A percentile compares a stretch with the other conserved stretches of the same genome.
phyloP scores from a whole-genome alignment of 1,140 invertebrate species.

The Coelopa frigida region DNA sequence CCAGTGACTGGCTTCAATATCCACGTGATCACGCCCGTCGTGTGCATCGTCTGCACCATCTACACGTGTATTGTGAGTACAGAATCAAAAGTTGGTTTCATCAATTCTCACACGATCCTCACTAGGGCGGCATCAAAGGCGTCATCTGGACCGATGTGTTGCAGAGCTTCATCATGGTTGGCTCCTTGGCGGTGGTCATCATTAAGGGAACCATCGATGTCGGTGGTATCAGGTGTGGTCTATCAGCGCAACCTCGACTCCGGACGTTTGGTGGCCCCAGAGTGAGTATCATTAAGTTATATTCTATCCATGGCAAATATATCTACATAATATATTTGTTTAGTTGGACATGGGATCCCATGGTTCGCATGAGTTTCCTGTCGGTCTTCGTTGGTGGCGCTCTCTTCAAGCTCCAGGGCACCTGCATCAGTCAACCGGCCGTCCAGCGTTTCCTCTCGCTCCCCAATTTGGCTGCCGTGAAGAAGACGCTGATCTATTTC shows the following conservation, averaged over 20 bases:
- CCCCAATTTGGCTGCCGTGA: constrained; percentile 55
- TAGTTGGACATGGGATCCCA: constrained; percentile 63
- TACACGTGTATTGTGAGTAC: constrained; percentile 69
- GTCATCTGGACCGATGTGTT: constrained; percentile 83
- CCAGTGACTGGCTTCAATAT: constrained; percentile 65
- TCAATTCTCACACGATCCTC: constrained; percentile 21
- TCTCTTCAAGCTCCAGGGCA: constrained; percentile 69
- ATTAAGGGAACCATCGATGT: constrained; percentile 72
- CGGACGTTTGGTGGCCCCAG: constrained; percentile 66
- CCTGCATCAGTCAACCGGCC: constrained; percentile 79
- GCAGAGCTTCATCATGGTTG: constrained; percentile 70
- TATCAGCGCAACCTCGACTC: constrained; percentile 62
- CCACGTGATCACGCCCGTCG: constrained; percentile 58
- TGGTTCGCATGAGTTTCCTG: constrained; percentile 65
- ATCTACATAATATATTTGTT: constrained; percentile 25
- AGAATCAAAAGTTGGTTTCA: background rate
- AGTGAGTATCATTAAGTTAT: constrained; percentile 58
- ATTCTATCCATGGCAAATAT: constrained; percentile 50
- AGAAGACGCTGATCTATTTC: constrained; percentile 55
- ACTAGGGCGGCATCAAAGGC: constrained; percentile 74
- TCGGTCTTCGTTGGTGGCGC: constrained; percentile 67
- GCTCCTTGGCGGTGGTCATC: constrained; percentile 69
- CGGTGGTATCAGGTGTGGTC: constrained; percentile 67
- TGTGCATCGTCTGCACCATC: constrained; percentile 70
- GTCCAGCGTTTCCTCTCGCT: constrained; percentile 75